Percentiles rank a stretch among this genome's conserved stretches.
phyloP scores from a whole-genome alignment of 2,113 vertebrate genomes.

The Tiliqua scincoides region DNA sequence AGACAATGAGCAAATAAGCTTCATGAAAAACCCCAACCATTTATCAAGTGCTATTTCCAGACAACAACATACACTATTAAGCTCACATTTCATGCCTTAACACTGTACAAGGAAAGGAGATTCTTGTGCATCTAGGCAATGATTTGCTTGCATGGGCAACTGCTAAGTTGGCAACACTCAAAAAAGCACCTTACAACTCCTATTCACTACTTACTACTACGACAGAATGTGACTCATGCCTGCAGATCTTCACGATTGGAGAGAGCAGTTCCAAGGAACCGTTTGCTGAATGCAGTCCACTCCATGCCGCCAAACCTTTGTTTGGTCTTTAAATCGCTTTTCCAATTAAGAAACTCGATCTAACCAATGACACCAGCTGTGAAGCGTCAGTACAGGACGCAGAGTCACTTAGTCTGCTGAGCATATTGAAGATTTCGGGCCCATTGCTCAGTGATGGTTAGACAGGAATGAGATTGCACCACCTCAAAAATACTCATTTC shows the following conservation, averaged over 20 bases:
- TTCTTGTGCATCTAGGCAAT: not conserved
- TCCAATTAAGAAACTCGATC: conserved; percentile 4
- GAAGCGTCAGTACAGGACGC: not conserved
- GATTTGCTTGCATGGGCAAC: not conserved
- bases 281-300: not conserved
- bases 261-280: not conserved
- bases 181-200: not conserved
- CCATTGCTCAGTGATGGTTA: conserved; percentile 4
- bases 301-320: not conserved
- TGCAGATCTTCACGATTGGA: too few species aligned
- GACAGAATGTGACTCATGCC: too few species aligned
- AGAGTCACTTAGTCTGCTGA: not conserved
- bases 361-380: not conserved
- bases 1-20: not conserved
- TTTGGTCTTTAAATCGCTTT: not conserved
- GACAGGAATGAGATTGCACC: conserved; percentile 10
- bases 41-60: not conserved
- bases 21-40: not conserved
- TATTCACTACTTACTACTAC: not conserved
- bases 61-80: not conserved
- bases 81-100: not conserved
- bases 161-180: not conserved
- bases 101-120: not conserved
- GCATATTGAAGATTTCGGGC: conserved; percentile 15
- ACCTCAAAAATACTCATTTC: not conserved